Evolutionary conservation across 2,888 invertebrate genomes (phyloP).

Genomic region (Schizotus pectinicornis): DNA sequence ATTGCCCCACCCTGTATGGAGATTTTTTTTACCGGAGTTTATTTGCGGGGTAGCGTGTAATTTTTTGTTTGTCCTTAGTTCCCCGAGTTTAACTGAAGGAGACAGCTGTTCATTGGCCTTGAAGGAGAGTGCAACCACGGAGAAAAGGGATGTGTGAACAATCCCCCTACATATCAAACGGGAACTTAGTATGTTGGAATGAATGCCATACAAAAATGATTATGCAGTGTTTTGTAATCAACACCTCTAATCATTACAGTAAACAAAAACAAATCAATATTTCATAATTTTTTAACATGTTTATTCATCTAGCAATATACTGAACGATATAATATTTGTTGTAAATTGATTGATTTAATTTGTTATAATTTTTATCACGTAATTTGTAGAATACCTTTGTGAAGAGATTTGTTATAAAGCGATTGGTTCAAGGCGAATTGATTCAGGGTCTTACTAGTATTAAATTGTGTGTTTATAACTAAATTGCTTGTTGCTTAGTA

Average conservation of each 20-base stretch:
- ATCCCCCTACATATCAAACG: constrained; percentile 52
- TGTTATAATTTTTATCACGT: constrained; percentile 23
- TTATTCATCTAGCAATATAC: constrained; percentile 54
- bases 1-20: too few relatives aligned
- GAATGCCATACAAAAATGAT: constrained; percentile 48
- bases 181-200: constrained; percentile 47
- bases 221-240: constrained; percentile 52
- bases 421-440: constrained; percentile 12
- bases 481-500: constrained; percentile 35
- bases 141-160: constrained; percentile 44
- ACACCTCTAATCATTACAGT: constrained; percentile 48
- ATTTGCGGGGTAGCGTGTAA: background rate
- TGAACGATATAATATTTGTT: constrained; percentile 35
- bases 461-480: constrained; percentile 30
- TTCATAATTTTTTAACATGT: constrained; percentile 40
- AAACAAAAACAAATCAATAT: constrained; percentile 35
- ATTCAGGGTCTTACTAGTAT: constrained; percentile 35
- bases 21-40: too few relatives aligned
- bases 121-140: constrained; percentile 10
- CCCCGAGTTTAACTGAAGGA: constrained; percentile 20
- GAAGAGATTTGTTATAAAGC: constrained; percentile 26
- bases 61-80: constrained; percentile 10
- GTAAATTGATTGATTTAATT: constrained; percentile 26
- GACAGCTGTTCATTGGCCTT: constrained; percentile 13
- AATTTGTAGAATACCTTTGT: constrained; percentile 29